Evolutionary conservation across 1,140 invertebrate species (phyloP).

Genomic region (Nylanderia fulva): DNA sequence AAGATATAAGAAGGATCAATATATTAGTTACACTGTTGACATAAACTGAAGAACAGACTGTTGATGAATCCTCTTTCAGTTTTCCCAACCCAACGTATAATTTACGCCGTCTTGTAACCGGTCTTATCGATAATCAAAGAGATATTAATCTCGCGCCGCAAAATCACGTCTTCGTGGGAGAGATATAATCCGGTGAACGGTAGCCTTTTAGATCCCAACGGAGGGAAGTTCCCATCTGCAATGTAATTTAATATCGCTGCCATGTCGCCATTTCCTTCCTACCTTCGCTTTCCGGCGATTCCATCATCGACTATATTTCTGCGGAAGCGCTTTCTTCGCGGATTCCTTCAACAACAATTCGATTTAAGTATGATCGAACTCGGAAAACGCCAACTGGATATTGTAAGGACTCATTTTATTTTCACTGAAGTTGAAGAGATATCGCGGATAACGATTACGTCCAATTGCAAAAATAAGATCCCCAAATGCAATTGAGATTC

Average conservation of each 20-base stretch:
- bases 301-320: conserved; percentile 42
- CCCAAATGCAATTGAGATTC: too few species aligned
- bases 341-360: conserved; percentile 34
- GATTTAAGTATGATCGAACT: conserved; percentile 37
- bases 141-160: conserved; percentile 8
- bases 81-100: not conserved
- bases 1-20: not conserved
- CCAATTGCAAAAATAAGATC: not conserved
- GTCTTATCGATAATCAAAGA: not conserved
- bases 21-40: not conserved
- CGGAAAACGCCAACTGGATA: conserved; percentile 25
- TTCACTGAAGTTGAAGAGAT: not conserved
- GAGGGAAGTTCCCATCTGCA: conserved; percentile 30
- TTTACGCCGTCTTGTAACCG: not conserved
- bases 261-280: conserved; percentile 12
- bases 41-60: too few species aligned
- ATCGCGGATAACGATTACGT: not conserved
- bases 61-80: not conserved
- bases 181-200: not conserved
- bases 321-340: conserved; percentile 13
- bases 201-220: conserved; percentile 23
- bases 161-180: conserved; percentile 17
- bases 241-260: conserved; percentile 44
- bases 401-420: conserved; percentile 13
- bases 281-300: conserved; percentile 13